These are phyloP conservation scores for Erythrocercus mccallii DNA, from an alignment of 2,113 vertebrate species.

Conservation along the genomic window DNA sequence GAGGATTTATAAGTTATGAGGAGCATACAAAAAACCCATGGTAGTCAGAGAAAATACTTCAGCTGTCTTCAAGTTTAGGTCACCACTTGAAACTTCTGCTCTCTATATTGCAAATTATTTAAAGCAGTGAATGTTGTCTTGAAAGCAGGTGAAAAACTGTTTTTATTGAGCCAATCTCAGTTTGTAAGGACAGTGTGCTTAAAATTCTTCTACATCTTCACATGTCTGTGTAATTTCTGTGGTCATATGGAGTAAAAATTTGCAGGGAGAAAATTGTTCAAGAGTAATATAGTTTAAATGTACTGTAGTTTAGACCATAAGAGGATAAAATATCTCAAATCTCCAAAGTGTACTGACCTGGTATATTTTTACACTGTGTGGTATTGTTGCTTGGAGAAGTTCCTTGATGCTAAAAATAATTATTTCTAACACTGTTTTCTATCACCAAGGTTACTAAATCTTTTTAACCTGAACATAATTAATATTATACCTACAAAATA, in stretches of 20 bases:
- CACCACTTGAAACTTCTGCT: neutral
- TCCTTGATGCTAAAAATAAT: slow-evolving; percentile 53
- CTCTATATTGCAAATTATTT: neutral
- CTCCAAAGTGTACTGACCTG: slow-evolving; percentile 14
- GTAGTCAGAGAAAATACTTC: neutral
- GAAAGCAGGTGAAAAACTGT: neutral
- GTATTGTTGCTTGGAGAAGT: slow-evolving; percentile 59
- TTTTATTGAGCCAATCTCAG: neutral
- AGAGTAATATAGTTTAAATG: neutral
- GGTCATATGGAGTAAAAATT: neutral
- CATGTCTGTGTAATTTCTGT: neutral
- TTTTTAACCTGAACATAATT: slow-evolving; percentile 29
- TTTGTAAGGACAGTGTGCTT: neutral
- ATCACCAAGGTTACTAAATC: slow-evolving; percentile 55
- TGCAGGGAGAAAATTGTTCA: neutral
- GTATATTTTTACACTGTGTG: slow-evolving; percentile 47
- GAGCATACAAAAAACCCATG: neutral
- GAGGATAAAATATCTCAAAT: slow-evolving; percentile 34
- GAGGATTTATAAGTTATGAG: neutral
- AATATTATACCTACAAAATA: slow-evolving; percentile 3
- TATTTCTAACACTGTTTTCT: slow-evolving; percentile 20
- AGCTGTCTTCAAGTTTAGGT: neutral
- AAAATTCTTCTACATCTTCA: neutral
- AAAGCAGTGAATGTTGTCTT: neutral
- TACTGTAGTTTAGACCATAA: neutral